Evolutionary conservation across 2,113 vertebrate species (phyloP).

Genomic region (Albula goreensis): DNA sequence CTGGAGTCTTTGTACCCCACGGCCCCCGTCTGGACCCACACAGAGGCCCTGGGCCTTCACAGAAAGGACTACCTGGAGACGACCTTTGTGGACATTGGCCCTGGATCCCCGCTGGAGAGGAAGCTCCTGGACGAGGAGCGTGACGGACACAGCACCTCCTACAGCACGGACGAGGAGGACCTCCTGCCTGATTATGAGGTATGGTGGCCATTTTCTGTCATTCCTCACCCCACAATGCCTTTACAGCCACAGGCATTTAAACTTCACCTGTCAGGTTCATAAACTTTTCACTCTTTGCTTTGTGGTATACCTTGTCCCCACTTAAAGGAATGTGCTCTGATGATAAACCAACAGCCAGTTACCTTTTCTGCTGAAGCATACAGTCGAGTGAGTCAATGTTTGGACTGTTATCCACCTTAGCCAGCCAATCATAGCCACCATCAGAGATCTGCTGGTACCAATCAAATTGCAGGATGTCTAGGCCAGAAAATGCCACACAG

Average conservation of each 20-base stretch:
- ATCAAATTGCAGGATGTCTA: too few species aligned
- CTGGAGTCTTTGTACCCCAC: conserved; percentile 67
- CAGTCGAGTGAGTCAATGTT: too few species aligned
- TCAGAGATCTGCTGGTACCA: too few species aligned
- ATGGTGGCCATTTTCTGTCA: conserved; percentile 1
- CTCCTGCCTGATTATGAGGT: conserved; percentile 75
- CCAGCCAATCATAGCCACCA: too few species aligned
- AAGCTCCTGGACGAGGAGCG: conserved; percentile 70
- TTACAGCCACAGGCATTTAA: background rate
- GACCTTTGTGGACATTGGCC: conserved; percentile 74
- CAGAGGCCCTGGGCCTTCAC: conserved; percentile 59
- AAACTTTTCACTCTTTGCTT: too few species aligned
- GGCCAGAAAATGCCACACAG: too few species aligned
- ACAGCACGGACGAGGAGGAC: conserved; percentile 73
- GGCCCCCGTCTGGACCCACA: conserved; percentile 62
- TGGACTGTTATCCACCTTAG: too few species aligned
- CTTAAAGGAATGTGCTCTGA: too few species aligned
- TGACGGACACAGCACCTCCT: conserved; percentile 65
- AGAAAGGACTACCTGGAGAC: conserved; percentile 76
- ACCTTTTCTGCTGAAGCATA: too few species aligned
- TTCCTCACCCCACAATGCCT: background rate
- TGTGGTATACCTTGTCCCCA: too few species aligned
- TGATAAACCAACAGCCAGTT: too few species aligned
- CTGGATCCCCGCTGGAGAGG: conserved; percentile 67
- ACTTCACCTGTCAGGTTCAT: too few species aligned